Base-by-base conservation (phyloP, 2,888 invertebrate genomes). In the Cryptocheilus praepositus region DNA sequence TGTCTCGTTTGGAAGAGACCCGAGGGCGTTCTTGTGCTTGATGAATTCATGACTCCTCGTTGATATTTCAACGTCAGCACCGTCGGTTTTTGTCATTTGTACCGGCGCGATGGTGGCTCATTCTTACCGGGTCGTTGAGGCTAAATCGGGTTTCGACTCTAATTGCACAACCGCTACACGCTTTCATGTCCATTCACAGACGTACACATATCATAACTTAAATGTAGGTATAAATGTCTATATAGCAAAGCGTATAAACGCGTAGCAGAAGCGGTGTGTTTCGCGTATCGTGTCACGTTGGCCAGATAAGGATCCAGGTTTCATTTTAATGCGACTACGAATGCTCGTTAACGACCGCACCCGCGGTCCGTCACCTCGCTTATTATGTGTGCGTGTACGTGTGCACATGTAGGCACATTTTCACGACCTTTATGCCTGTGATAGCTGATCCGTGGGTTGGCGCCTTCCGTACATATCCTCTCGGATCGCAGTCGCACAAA, bases 1-100 rank as follows among this genome's bases (percentile, higher is more conserved):
- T 25, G 2, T 55, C 55, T 45, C 61, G 56, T 52, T 21, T 21
- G 36, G 36, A 36, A 11, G 51, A 54, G 28, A 16, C 36, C 52
- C 53, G 61, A 56, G 65, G 66, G 67, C 52, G 58, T 61, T 71
- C 66, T 64, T 51, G 44, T 55, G 61, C 64, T 70, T 73, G 80
- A 78, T 74, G 80, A 77, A 79, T 78, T 74, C 68, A 71, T 61
- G 74, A 68, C 63, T 55, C 66, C 61, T 53, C 77, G 73, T 83
- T 84, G 83, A 86, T 86, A 86, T 85, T 85, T 85, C 83, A 83
- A 76, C 78, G 84, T 82, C 83, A 81, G 67, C 72, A 66, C 70
- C 66, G 67, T 55, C 74, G 70, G 78, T 83, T 82, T 83, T 82
- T 81, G 82, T 85, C 85, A 85, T 85, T 86, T 82, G 82, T 85